Percentiles rank a stretch among this genome's conserved stretches.
Conservation (phyloP, 2,888 invertebrate species). For the Tenthredo mesomela region DNA sequence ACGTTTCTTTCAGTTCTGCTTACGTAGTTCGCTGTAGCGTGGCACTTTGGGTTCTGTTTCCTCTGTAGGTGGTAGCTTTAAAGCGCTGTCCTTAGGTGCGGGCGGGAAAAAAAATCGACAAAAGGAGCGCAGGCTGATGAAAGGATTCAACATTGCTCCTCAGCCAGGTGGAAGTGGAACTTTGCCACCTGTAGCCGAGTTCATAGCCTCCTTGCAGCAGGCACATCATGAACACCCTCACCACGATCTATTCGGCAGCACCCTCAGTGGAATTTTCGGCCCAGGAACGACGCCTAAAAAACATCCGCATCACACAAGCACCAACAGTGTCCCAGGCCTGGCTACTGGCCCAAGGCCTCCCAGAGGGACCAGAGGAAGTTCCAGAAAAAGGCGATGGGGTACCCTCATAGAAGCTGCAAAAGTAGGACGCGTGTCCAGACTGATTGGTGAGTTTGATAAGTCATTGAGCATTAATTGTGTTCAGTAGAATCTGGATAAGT, state of each 20-base stretch:
- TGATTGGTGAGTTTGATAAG: constrained; percentile 81
- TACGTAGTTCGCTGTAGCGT: constrained; percentile 56
- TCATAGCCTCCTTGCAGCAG: constrained; percentile 87
- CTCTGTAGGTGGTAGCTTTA: constrained; percentile 71
- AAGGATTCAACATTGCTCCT: constrained; percentile 94
- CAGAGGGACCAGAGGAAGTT: constrained; percentile 65
- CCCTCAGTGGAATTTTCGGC: constrained; percentile 85
- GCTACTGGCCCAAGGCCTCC: constrained; percentile 65
- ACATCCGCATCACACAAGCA: constrained; percentile 76
- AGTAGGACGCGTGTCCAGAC: constrained; percentile 88
- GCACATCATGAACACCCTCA: constrained; percentile 79
- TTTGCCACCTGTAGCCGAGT: constrained; percentile 89
- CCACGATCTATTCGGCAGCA: constrained; percentile 84
- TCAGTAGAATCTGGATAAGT: too few species aligned
- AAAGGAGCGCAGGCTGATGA: constrained; percentile 95
- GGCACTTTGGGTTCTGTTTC: constrained; percentile 61
- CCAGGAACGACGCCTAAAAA: constrained; percentile 79
- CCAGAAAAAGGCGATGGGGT: constrained; percentile 90
- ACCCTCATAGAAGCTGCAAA: constrained; percentile 93
- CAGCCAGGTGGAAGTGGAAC: constrained; percentile 80
- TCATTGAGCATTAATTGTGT: not conserved
- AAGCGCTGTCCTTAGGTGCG: constrained; percentile 82
- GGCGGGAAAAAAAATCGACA: constrained; percentile 96
- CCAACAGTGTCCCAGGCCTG: constrained; percentile 73
- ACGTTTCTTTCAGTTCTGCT: constrained; percentile 57